Base-by-base conservation (phyloP, 30 jellyfish, hydroid and myxozoan species). In the Clytia hemisphaerica region DNA sequence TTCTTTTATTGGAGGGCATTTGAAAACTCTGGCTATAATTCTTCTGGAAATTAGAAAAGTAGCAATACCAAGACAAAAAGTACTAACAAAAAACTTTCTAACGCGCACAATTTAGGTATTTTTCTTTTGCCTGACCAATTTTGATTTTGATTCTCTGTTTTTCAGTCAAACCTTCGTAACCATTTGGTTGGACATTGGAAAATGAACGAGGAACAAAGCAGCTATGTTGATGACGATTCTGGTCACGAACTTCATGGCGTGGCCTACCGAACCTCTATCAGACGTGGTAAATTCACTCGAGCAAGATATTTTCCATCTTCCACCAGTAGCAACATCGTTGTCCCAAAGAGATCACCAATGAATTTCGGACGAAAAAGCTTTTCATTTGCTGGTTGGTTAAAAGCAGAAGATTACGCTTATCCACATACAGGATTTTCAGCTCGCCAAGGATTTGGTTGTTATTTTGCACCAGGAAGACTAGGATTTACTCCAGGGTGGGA, bases 181-280 rank as follows among this genome's bases (percentile, higher is more conserved):
- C 24, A 46, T 24, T 26, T 55, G 7, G 18, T 55, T 4, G 70
- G 45, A 9, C 70, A 55, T 22, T 55, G 70, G 70, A 55, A 55
- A 22, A 55, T 55, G 70, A 46, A 55, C 18, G 70, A 55, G 7
- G 70, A 55, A 24, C 21, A 19, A 5, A 24, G 70, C 6, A 16
- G 7, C 6, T 4, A 22, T 12, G 70, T 55, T 5, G 70, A 16
- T 24, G 70, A 55, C 32, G 70, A 55, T 26, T 55, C 70, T 55
- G 70, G 70, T 46, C 4, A 55, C 49, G 70, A 55, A 24, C 49
- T 26, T 6, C 70, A 55, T 24, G 70, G 70, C 22, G 25, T 28
- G 6, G 64, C 64, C 16, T 26, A 44, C 9, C 46, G 46, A 9
- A n/a, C n/a, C n/a, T 16, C 4, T 12, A 46, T 24, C 28, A 24